Base-by-base conservation (phyloP, 2,888 invertebrate species). In the Syrphus vitripennis region DNA sequence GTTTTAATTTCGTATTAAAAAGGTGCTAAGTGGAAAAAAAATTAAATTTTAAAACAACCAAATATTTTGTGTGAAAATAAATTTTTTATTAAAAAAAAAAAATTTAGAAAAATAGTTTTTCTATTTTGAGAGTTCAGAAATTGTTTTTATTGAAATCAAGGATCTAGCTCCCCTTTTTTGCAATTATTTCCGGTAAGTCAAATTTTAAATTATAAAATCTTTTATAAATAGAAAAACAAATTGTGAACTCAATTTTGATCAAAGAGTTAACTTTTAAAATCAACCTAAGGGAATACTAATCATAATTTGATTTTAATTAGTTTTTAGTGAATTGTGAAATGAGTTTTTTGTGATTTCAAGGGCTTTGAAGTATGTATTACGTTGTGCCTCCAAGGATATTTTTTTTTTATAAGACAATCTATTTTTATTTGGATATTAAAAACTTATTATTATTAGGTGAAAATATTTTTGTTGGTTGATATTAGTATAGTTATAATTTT, bases 171-270 rank as follows among this genome's bases (percentile, higher is more conserved):
- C 12, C 1, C n/a, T n/a, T 69, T 53, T 53, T 31, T 53, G 6
- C 21, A 29, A 29, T 29, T 29, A 37, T 45, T 67, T 82, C 42
- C 59, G 82, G 82, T 83, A 67, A 83, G 82, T 77, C 53, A 12
- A 31, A 45, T 19, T 70, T 31, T 10, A 29, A 45, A 29, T 24
- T 37, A 12, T n/a, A n/a, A 34, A 67, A 37, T 24, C 19, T 34
- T 19, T 48, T 2, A 40, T n/a, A 6, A 40, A 24, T 24, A 14
- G 34, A 14, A n/a, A 34, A 6, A 19, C 2, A 10, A 59, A 37
- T 37, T 16, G 12, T 42, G 16, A 29, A 10, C 34, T 1, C 6
- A 76, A 45, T 57, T 67, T 19, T 34, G 14, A 70, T 61, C 48
- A 71, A 48, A 65, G 45, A 26, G 7, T 29, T 63, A 0, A 29